Base-by-base conservation (phyloP, 2,113 vertebrate species). In the Sinocyclocheilus anophthalmus region DNA sequence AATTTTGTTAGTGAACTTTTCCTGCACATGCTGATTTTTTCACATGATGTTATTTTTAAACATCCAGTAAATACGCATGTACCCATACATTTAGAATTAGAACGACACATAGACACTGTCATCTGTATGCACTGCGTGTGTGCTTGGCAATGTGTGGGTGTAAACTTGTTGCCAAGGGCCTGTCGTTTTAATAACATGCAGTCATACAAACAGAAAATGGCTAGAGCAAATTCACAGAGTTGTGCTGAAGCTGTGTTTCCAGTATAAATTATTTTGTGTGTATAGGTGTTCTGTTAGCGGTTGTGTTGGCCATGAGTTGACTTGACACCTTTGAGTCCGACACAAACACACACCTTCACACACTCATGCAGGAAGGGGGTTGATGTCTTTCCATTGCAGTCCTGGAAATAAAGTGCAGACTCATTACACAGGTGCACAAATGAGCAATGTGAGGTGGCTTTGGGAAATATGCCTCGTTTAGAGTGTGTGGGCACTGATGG, bases 261-360 rank as follows among this genome's bases (percentile, higher is more conserved):
- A 63, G 57, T 65, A 81, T 67, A 30, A 72, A 67, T 69, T 10
- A 53, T 26, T 39, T 67, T 86, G 84, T 67, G 81, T 70, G 72
- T 76, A 13, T 78, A 59, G 55, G 67, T 55, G 39, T 59, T 72
- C 76, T 42, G 33, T 59, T 78, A 75, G 53, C 10, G 69, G 67
- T 69, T 63, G 59, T 85, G 87, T 76, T 81, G 69, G 42, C 67
- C 83, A 76, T 76, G 86, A 77, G 65, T 37, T 84, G 85, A 85
- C 63, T 75, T 87, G 78, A 87, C 88, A 84, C 84, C 69, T 77
- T 4, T 5, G 24, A 75, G 84, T 77, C 83, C 87, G 88, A 84
- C 87, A 86, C 87, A 87, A 84, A 88, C 79, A 84, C 76, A 86
- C 70, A 81, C 63, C 72, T 63, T 84, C 59, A 90, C 82, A 84